Percentiles rank a stretch among this genome's conserved stretches.
Conservation (phyloP, 2,888 invertebrate genomes). For the Hartigia nigra region DNA sequence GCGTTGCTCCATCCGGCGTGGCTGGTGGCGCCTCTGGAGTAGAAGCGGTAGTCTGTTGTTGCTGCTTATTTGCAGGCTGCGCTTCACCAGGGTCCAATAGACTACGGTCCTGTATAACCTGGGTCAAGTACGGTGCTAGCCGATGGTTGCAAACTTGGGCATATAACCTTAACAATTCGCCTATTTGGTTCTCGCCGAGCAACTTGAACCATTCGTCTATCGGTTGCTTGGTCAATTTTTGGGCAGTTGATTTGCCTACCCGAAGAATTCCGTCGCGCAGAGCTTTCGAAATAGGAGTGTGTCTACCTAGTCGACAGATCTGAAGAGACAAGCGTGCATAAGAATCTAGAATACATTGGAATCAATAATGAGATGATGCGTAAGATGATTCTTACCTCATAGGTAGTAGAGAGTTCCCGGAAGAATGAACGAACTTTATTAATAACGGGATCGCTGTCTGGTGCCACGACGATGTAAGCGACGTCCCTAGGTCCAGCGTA, state of each 20-base stretch:
- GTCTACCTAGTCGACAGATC: slow-evolving; percentile 92
- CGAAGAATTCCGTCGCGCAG: slow-evolving; percentile 89
- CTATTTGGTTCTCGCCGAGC: slow-evolving; percentile 82
- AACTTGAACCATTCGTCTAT: slow-evolving; percentile 92
- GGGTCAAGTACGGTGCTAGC: slow-evolving; percentile 80
- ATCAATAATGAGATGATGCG: background rate
- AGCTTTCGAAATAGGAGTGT: slow-evolving; percentile 87
- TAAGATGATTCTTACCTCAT: slow-evolving; percentile 73
- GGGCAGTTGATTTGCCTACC: slow-evolving; percentile 76
- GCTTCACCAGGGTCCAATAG: slow-evolving; percentile 75
- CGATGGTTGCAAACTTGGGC: slow-evolving; percentile 84
- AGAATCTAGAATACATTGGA: background rate
- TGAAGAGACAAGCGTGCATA: slow-evolving; percentile 32
- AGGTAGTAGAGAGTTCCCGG: slow-evolving; percentile 90
- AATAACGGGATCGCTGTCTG: slow-evolving; percentile 88
- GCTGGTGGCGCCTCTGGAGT: slow-evolving; percentile 64
- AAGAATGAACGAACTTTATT: slow-evolving; percentile 87
- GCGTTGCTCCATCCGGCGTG: slow-evolving; percentile 61
- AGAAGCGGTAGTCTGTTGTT: slow-evolving; percentile 68
- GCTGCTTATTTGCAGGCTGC: slow-evolving; percentile 51
- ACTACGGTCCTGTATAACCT: slow-evolving; percentile 80
- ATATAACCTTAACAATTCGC: slow-evolving; percentile 87
- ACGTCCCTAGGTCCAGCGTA: slow-evolving; percentile 95
- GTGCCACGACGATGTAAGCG: slow-evolving; percentile 93
- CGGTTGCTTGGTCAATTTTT: slow-evolving; percentile 73